phyloP scores from a whole-genome alignment of 1,140 invertebrate genomes.

The Aphidius ervi region DNA sequence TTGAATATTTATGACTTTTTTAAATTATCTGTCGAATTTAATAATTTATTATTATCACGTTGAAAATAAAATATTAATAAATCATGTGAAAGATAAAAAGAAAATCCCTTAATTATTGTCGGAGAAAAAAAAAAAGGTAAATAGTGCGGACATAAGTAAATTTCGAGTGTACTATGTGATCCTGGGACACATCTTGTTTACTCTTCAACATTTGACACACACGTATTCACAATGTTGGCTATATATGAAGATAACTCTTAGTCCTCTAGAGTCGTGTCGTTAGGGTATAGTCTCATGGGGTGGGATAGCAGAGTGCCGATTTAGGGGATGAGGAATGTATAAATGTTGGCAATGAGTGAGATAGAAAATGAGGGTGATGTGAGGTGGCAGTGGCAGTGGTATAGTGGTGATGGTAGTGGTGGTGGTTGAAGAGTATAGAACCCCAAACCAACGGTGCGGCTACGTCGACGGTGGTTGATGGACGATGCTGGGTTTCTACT shows the following conservation, averaged over 20 bases:
- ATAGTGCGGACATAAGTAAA: too few relatives aligned
- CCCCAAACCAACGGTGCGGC: slow-evolving; percentile 9
- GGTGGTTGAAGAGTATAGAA: not conserved
- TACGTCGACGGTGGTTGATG: slow-evolving; percentile 40
- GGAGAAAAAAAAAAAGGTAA: too few relatives aligned
- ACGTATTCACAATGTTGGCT: slow-evolving; percentile 24
- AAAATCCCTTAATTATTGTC: too few relatives aligned
- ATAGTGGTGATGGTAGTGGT: not conserved
- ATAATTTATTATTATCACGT: too few relatives aligned
- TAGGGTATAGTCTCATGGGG: slow-evolving; percentile 24
- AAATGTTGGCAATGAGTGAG: slow-evolving; percentile 13
- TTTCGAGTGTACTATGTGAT: too few relatives aligned
- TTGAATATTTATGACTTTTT: too few relatives aligned
- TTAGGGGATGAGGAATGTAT: slow-evolving; percentile 40
- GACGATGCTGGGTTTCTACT: slow-evolving; percentile 14
- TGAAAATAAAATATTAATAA: too few relatives aligned
- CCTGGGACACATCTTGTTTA: not conserved
- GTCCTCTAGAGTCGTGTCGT: slow-evolving; percentile 26
- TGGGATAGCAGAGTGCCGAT: slow-evolving; percentile 36
- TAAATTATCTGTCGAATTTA: too few relatives aligned
- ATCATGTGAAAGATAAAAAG: too few relatives aligned
- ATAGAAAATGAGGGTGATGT: slow-evolving; percentile 20
- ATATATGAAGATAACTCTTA: slow-evolving; percentile 3
- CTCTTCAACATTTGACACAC: slow-evolving; percentile 21
- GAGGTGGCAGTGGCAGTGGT: slow-evolving; percentile 29